These are phyloP conservation scores for Cataglyphis hispanica DNA, from an alignment of 1,140 invertebrate genomes.

Conservation along the genomic window DNA sequence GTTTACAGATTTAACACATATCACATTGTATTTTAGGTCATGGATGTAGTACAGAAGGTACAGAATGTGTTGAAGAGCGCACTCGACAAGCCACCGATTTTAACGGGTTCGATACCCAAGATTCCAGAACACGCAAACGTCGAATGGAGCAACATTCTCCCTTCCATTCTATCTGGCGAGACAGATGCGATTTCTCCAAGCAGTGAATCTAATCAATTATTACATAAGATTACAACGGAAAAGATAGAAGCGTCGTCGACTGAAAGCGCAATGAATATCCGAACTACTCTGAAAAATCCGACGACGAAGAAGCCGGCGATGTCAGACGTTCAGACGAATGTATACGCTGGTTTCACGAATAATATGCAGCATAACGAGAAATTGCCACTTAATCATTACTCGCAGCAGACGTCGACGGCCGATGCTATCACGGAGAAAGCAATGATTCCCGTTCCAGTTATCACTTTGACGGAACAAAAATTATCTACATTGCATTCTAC, in stretches of 20 bases:
- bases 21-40: constrained; percentile 86
- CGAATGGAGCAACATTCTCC: constrained; percentile 92
- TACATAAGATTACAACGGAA: not conserved
- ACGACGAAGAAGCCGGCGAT: not conserved
- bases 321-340: constrained; percentile 21
- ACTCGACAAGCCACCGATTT: constrained; percentile 89
- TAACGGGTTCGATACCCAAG: constrained; percentile 88
- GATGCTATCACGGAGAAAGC: constrained; percentile 75
- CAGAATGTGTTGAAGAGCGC: constrained; percentile 93
- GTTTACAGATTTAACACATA: constrained; percentile 41
- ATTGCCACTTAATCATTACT: constrained; percentile 38
- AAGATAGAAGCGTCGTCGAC: not conserved
- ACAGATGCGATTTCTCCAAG: constrained; percentile 77
- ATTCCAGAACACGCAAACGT: constrained; percentile 88
- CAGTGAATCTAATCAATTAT: constrained; percentile 42
- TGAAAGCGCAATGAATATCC: not conserved
- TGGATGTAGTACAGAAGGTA: constrained; percentile 93
- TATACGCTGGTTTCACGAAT: constrained; percentile 31
- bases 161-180: constrained; percentile 91
- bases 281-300: not conserved
- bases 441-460: constrained; percentile 84
- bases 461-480: constrained; percentile 78
- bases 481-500: constrained; percentile 53
- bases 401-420: constrained; percentile 30
- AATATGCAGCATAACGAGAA: constrained; percentile 27